phyloP scores from a whole-genome alignment of 1,140 invertebrate species.

The Drosophila melanogaster region DNA sequence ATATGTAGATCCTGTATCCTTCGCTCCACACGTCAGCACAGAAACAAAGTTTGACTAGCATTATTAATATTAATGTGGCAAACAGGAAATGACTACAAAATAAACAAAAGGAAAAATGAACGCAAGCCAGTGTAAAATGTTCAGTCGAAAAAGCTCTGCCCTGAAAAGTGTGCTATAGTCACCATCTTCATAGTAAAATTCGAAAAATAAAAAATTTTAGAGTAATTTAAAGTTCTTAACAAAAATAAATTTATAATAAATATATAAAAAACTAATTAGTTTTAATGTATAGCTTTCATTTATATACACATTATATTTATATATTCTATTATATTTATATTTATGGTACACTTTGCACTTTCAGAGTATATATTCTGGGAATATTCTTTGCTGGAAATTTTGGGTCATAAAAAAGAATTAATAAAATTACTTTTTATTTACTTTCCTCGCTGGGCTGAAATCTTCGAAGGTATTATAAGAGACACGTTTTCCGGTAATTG shows the following conservation, averaged over 20 bases:
- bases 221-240: rapidly evolving
- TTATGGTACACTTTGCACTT: neutral
- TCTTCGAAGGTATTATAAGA: conserved; percentile 68
- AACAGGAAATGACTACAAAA: conserved; percentile 20
- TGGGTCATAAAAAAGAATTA: conserved; percentile 52
- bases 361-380: neutral
- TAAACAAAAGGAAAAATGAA: conserved; percentile 23
- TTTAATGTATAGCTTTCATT: too few relatives aligned
- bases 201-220: neutral
- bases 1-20: conserved; percentile 53
- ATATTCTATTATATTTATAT: too few relatives aligned
- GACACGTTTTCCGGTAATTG: conserved; percentile 80
- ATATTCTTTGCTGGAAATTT: neutral
- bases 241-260: neutral
- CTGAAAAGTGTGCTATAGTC: neutral
- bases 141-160: neutral
- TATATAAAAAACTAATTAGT: too few relatives aligned
- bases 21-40: conserved; percentile 45
- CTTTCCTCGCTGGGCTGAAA: conserved; percentile 45
- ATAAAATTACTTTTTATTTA: conserved; percentile 76
- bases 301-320: too few relatives aligned
- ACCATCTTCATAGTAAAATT: too few relatives aligned
- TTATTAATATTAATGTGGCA: conserved; percentile 73
- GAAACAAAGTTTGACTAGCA: conserved; percentile 59
- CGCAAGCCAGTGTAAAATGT: neutral